phyloP scores from a whole-genome alignment of 2,113 vertebrate genomes.

The Bubo scandiacus region DNA sequence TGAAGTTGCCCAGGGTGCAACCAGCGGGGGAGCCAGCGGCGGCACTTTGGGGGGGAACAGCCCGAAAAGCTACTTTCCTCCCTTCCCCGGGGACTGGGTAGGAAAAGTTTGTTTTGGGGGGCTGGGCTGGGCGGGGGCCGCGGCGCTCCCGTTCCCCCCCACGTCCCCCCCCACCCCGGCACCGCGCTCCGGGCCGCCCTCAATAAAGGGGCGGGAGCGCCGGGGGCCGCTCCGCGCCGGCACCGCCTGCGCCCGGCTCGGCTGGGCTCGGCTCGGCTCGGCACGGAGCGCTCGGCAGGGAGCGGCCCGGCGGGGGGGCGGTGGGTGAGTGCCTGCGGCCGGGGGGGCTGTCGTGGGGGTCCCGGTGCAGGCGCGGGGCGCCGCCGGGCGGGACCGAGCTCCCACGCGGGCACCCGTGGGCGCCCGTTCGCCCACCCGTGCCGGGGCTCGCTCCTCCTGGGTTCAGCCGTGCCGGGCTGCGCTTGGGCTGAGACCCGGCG shows the following conservation, averaged over 20 bases:
- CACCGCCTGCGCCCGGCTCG: constrained; percentile 22
- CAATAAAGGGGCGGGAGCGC: constrained; percentile 53
- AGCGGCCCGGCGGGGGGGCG: neutral
- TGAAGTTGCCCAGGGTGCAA: neutral
- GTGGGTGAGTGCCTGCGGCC: neutral
- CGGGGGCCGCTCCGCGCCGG: neutral
- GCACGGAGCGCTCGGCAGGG: neutral
- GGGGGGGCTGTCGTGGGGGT: neutral
- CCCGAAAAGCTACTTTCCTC: neutral
- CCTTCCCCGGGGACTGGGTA: neutral
- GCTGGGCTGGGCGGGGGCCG: neutral
- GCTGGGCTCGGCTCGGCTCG: neutral
- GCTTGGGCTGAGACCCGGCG: neutral
- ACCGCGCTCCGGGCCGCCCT: constrained; percentile 36
- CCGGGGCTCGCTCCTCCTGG: neutral
- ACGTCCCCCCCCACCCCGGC: neutral
- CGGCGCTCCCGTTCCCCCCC: neutral
- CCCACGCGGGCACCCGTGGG: neutral
- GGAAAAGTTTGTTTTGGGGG: neutral
- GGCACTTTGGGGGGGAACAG: neutral
- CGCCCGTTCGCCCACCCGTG: neutral
- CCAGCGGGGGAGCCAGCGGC: neutral
- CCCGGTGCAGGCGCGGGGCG: too few relatives aligned
- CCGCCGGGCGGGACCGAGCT: neutral
- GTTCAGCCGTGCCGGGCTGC: neutral